Conservation (phyloP, 2,113 vertebrate genomes). For the Chamaetylas fuelleborni region DNA sequence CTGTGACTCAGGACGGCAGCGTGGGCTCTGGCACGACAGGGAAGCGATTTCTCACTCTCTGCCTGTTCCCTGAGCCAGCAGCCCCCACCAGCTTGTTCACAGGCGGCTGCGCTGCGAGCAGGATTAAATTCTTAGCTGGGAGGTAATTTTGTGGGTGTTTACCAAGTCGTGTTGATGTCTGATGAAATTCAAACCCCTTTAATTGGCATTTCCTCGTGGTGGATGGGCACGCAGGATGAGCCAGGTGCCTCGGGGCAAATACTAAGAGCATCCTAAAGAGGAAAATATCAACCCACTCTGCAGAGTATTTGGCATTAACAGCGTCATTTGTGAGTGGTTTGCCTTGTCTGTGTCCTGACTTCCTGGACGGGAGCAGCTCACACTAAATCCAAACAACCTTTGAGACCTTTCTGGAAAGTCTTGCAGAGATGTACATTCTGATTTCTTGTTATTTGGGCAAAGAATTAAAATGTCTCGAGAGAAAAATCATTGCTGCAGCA, state of each 20-base stretch:
- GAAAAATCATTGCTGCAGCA: background rate
- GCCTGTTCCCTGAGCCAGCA: background rate
- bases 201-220: slow-evolving; percentile 20
- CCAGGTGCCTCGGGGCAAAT: background rate
- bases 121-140: background rate
- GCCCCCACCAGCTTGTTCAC: background rate
- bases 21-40: background rate
- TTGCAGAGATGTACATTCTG: background rate
- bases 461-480: background rate
- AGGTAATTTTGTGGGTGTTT: background rate
- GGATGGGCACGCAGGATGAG: background rate
- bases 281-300: background rate
- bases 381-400: background rate
- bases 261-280: background rate
- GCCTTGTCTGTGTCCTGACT: background rate
- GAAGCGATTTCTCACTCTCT: background rate
- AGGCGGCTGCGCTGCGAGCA: background rate
- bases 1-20: background rate
- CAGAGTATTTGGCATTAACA: background rate
- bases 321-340: background rate
- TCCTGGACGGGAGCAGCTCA: background rate
- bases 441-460: background rate
- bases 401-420: background rate
- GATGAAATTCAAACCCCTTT: background rate
- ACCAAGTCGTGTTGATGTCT: background rate